Evolutionary conservation across 2,888 invertebrate genomes (phyloP).

Genomic region (Ennomos quercinarius): DNA sequence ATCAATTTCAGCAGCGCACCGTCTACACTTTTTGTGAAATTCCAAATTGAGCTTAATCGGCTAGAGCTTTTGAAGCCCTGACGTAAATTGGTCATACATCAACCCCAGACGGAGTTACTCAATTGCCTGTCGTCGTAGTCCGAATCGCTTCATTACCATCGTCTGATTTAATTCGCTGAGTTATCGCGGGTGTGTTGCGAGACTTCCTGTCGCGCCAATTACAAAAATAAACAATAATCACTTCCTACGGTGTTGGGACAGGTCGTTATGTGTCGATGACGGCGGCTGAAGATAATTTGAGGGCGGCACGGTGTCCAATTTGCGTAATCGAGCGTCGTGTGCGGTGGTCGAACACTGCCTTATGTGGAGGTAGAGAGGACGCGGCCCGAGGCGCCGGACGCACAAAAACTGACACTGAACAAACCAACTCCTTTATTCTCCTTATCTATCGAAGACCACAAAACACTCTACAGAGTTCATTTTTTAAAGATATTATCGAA

Average conservation of each 20-base stretch:
- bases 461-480: slow-evolving; percentile 30
- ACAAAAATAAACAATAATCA: slow-evolving; percentile 82
- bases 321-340: slow-evolving; percentile 75
- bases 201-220: slow-evolving; percentile 78
- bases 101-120: slow-evolving; percentile 48
- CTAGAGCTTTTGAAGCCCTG: slow-evolving; percentile 37
- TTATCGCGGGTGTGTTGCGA: slow-evolving; percentile 42
- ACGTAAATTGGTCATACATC: slow-evolving; percentile 52
- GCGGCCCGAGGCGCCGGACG: slow-evolving; percentile 46
- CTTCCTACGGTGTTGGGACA: slow-evolving; percentile 74
- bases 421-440: not conserved
- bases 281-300: slow-evolving; percentile 69
- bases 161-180: slow-evolving; percentile 55
- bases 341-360: slow-evolving; percentile 59
- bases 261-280: slow-evolving; percentile 62
- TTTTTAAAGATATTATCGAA: slow-evolving; percentile 36
- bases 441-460: slow-evolving; percentile 15
- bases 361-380: slow-evolving; percentile 58
- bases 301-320: slow-evolving; percentile 65
- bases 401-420: slow-evolving; percentile 15
- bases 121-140: slow-evolving; percentile 54
- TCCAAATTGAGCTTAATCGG: slow-evolving; percentile 48
- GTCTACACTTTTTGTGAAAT: slow-evolving; percentile 41
- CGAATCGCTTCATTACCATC: slow-evolving; percentile 73
- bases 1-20: slow-evolving; percentile 27